Base-by-base conservation (phyloP, 2,888 invertebrate species). In the Theristus sp. region DNA sequence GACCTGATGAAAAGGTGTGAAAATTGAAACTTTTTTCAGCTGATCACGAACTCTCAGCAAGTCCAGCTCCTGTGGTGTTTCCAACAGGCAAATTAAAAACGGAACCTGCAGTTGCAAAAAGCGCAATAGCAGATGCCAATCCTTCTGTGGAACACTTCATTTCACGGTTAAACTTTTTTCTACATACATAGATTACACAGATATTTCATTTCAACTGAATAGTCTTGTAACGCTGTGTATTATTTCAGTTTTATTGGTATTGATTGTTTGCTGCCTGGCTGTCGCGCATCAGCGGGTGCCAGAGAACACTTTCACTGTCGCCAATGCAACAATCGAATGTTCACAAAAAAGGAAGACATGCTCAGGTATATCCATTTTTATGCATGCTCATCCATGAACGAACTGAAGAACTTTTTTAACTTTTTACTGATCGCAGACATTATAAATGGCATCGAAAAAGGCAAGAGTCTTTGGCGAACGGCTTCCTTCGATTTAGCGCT, bases 401-500 rank as follows among this genome's bases (percentile, higher is more conserved):
- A n/a, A 52, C 24, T 6, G 6, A 6, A 20, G 13, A 6, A 6
- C n/a, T 20, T 52, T 24, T 10, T 38, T 10, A 10, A 20, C 20
- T 38, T 38, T 38, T 38, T 38, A 38, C 38, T 20, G 38, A 38
- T 13, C 38, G 38, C 10, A 83, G 94, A 53, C 94, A 96, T 76
- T 89, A 91, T 74, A 94, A 96, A n/a, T n/a, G n/a, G n/a, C n/a
- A n/a, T n/a, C n/a, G 93, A 79, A 96, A 96, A 78, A 83, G 94
- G 1, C 93, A 93, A 72, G 94, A 96, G 75, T 90, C 90, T 6
- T 78, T 96, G 46, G 89, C 90, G 66, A 88, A 94, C 72, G 94
- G 94, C 24, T 90, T 90, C 77, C 86, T 90, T 74, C 80, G 90
- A 60, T 96, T 91, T 76, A 90, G 90, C 60, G 90, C 94, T 0